These are phyloP conservation scores for Sebastes itinus DNA, from an alignment of 2,797 vertebrate species.

Conservation along the genomic window DNA sequence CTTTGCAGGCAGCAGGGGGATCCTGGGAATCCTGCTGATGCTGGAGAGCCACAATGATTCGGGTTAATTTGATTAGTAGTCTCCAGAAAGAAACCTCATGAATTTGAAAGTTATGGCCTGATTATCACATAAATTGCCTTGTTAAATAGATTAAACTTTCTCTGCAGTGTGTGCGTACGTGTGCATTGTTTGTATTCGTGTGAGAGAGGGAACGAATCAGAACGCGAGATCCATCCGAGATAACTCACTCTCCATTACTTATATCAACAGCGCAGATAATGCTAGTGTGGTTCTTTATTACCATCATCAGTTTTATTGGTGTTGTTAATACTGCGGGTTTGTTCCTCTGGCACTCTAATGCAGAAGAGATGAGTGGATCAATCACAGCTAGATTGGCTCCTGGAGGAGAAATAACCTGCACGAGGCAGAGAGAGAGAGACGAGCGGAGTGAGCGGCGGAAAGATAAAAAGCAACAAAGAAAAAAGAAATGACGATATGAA, in stretches of 20 bases:
- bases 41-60: constrained; percentile 33
- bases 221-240: constrained; percentile 50
- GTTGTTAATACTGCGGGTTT: constrained; percentile 74
- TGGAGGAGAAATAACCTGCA: constrained; percentile 70
- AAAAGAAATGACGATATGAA: constrained; percentile 41
- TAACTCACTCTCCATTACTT: constrained; percentile 66
- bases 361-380: constrained; percentile 85
- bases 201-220: constrained; percentile 3
- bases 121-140: constrained; percentile 58
- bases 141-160: constrained; percentile 44
- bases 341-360: constrained; percentile 77
- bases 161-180: background rate
- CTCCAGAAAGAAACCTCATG: constrained; percentile 35
- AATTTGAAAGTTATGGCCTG: constrained; percentile 47
- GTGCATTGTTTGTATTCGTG: constrained; percentile 15
- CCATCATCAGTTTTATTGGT: constrained; percentile 78
- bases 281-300: constrained; percentile 72
- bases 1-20: constrained; percentile 34
- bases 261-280: constrained; percentile 69
- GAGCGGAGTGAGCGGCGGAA: constrained; percentile 11
- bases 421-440: constrained; percentile 18
- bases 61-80: constrained; percentile 42
- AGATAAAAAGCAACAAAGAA: constrained; percentile 41
- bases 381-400: constrained; percentile 78
- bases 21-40: constrained; percentile 51